phyloP scores from a whole-genome alignment of 2,888 invertebrate genomes.

The Drosophila anomelani region DNA sequence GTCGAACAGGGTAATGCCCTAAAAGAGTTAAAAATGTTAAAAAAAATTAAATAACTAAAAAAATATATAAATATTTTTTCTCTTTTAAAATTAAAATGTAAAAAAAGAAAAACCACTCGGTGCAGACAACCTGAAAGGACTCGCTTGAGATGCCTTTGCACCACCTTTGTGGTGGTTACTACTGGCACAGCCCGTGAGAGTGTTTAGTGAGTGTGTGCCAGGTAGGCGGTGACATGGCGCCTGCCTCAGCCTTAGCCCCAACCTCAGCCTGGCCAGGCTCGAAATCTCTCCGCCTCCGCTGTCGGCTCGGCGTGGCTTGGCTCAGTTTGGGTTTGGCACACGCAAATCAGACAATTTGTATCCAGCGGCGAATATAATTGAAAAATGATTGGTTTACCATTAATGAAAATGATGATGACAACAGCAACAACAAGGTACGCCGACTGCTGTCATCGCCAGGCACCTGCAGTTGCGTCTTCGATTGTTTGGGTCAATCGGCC shows the following conservation, averaged over 20 bases:
- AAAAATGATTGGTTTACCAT: constrained; percentile 80
- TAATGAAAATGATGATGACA: constrained; percentile 76
- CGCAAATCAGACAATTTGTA: constrained; percentile 80
- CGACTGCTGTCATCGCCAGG: constrained; percentile 69
- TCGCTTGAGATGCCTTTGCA: background rate
- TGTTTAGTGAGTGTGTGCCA: constrained; percentile 3
- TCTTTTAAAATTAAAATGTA: too few species aligned
- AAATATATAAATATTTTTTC: too few species aligned
- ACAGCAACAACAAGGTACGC: constrained; percentile 18
- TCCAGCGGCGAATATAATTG: constrained; percentile 79
- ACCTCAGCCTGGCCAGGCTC: background rate
- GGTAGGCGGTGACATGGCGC: constrained; percentile 51
- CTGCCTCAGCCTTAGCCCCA: constrained; percentile 13
- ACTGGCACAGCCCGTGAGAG: background rate
- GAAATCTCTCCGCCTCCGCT: background rate
- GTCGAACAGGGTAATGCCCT: constrained; percentile 5
- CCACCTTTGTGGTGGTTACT: constrained; percentile 4
- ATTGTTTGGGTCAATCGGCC: constrained; percentile 77
- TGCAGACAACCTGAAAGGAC: background rate
- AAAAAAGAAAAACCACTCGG: too few species aligned
- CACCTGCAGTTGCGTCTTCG: constrained; percentile 71
- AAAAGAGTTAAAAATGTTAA: background rate
- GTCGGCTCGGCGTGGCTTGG: background rate
- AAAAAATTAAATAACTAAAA: too few species aligned
- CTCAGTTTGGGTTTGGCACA: constrained; percentile 36